Percentiles rank a stretch among this genome's conserved stretches.
phyloP scores from a whole-genome alignment of 2,113 vertebrate species.

The crab-eating macaque (Macaca fascicularis) region T2T-MFA8v1.1 NC_088376.1:57298501-57299000 shows the following conservation, averaged over 20 bases:
- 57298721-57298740: not conserved
- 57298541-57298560: slow-evolving; percentile 59
- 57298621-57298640: not conserved
- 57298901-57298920: slow-evolving; percentile 95
- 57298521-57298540: slow-evolving; percentile 61
- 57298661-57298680: not conserved
- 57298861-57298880: slow-evolving; percentile 96
- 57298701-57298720: fast-evolving
- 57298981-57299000: slow-evolving; percentile 94
- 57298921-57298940: slow-evolving; percentile 96
- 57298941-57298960: slow-evolving; percentile 96
- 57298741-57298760: slow-evolving; percentile 84
- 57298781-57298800: slow-evolving; percentile 96
- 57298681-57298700: not conserved
- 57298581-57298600: slow-evolving; percentile 48
- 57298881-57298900: slow-evolving; percentile 90
- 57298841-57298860: slow-evolving; percentile 97
- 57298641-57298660: slow-evolving; percentile 25
- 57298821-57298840: slow-evolving; percentile 92
- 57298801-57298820: slow-evolving; percentile 88
- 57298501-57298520: slow-evolving; percentile 22
- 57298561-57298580: slow-evolving; percentile 59
- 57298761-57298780: slow-evolving; percentile 94
- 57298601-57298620: not conserved
- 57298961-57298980: slow-evolving; percentile 94